Percentiles rank a stretch among this genome's conserved stretches.
Conservation (phyloP, 37 sponge, comb jelly and placozoan genomes). For the Geodia barretti region DNA sequence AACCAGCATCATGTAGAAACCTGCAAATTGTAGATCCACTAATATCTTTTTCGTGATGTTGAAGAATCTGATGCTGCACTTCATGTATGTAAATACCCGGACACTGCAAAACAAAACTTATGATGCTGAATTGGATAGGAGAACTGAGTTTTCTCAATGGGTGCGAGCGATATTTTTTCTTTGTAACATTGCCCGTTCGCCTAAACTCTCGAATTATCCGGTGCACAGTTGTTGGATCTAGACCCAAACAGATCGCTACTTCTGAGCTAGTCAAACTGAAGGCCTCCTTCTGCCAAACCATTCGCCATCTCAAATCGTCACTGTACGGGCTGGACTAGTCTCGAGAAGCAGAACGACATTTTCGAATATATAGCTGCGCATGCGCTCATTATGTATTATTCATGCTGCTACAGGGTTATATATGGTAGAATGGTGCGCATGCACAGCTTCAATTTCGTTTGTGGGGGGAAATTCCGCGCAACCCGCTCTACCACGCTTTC, state of each 20-base stretch:
- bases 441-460: too few relatives aligned
- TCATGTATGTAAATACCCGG: conserved; percentile 16
- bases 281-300: conserved; percentile 15
- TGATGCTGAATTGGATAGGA: neutral
- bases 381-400: too few relatives aligned
- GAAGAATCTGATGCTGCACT: neutral
- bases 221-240: conserved; percentile 5
- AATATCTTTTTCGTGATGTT: neutral
- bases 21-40: neutral
- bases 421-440: too few relatives aligned
- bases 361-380: too few relatives aligned
- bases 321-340: neutral
- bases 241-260: conserved; percentile 2
- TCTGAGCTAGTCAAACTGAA: neutral
- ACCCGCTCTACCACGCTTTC: too few relatives aligned
- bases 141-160: conserved; percentile 14
- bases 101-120: conserved; percentile 6
- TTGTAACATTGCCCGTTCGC: conserved; percentile 21
- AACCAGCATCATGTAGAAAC: neutral
- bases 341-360: too few relatives aligned
- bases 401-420: too few relatives aligned
- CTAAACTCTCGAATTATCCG: conserved; percentile 12
- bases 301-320: conserved; percentile 22
- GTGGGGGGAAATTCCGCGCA: too few relatives aligned
- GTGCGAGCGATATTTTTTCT: too few relatives aligned